Percentiles rank a stretch among this genome's conserved stretches.
Evolutionary conservation across 92 coral and sea anemone genomes (phyloP).

Genomic region (Zoanthus gigantus): DNA sequence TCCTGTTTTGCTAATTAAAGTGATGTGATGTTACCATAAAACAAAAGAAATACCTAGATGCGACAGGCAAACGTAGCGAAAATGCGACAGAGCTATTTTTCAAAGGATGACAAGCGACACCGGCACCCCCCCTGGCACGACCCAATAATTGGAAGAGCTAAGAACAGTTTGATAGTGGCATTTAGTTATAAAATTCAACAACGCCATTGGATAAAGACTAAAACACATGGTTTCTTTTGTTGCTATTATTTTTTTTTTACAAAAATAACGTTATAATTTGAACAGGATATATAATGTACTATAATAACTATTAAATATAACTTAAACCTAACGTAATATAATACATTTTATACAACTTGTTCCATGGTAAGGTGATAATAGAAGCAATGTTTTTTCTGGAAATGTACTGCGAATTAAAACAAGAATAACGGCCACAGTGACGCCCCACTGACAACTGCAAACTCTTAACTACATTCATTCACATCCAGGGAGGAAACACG

Average conservation of each 20-base stretch:
- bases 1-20: too few relatives aligned
- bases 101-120: too few relatives aligned
- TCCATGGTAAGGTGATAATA: not conserved
- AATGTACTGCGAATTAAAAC: not conserved
- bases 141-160: too few relatives aligned
- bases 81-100: too few relatives aligned
- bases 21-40: too few relatives aligned
- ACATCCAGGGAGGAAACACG: too few relatives aligned
- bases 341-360: conserved; percentile 4
- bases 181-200: not conserved
- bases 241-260: not conserved
- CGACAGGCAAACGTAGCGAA: too few relatives aligned
- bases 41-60: too few relatives aligned
- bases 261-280: conserved; percentile 15
- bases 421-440: not conserved
- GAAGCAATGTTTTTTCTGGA: not conserved
- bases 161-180: too few relatives aligned
- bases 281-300: not conserved
- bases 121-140: too few relatives aligned
- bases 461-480: too few relatives aligned
- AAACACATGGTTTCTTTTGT: not conserved
- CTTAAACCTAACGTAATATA: conserved; percentile 8
- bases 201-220: not conserved
- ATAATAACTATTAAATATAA: conserved; percentile 28
- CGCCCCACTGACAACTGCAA: too few relatives aligned